phyloP scores from a whole-genome alignment of 2,113 vertebrate species.

The Pimephales promelas region DNA sequence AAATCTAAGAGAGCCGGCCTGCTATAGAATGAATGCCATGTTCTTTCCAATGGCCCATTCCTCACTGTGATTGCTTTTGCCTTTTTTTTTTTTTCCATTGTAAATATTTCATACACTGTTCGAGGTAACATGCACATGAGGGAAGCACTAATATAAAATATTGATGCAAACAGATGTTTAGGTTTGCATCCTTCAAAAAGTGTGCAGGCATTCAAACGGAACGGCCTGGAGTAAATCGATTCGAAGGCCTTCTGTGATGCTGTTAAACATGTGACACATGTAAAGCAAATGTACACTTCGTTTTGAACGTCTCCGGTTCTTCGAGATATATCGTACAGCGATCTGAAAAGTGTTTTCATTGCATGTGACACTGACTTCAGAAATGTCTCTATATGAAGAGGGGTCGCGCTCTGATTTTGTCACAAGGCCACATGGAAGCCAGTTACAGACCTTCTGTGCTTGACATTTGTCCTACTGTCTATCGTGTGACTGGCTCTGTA shows the following conservation, averaged over 20 bases:
- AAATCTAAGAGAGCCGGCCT: conserved; percentile 39
- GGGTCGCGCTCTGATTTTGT: conserved; percentile 9
- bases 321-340: not conserved
- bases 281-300: not conserved
- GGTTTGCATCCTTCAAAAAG: conserved; percentile 62
- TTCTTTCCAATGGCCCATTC: conserved; percentile 54
- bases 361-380: not conserved
- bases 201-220: conserved; percentile 13
- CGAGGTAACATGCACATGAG: conserved; percentile 60
- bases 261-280: conserved; percentile 15
- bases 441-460: conserved; percentile 3
- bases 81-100: conserved; percentile 62
- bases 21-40: conserved; percentile 31
- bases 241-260: not conserved
- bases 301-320: not conserved
- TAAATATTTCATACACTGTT: conserved; percentile 73
- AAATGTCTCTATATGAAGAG: not conserved
- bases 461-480: conserved; percentile 31
- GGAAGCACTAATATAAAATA: conserved; percentile 67
- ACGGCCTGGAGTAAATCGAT: conserved; percentile 54
- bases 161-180: conserved; percentile 72
- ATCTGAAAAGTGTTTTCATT: not conserved
- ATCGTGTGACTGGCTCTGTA: conserved; percentile 19
- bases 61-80: conserved; percentile 53
- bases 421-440: conserved; percentile 15